Evolutionary conservation across 2,888 invertebrate species (phyloP).

Genomic region (Zaprionus obscuricornis): DNA sequence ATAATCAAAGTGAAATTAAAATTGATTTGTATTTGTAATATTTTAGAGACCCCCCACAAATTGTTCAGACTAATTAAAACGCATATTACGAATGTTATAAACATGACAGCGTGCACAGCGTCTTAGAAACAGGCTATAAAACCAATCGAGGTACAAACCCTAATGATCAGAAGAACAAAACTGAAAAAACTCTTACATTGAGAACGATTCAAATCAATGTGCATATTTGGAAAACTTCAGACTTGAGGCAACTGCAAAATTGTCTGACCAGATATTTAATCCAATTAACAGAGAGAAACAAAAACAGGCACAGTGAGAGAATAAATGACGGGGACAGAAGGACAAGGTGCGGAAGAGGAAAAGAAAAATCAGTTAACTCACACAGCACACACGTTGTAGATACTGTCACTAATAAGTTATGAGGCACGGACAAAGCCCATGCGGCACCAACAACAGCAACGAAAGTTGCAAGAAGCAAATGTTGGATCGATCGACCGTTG

Average conservation of each 20-base stretch:
- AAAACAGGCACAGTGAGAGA: conserved; percentile 4
- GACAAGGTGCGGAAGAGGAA: conserved; percentile 37
- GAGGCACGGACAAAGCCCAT: conserved; percentile 73
- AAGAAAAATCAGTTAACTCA: conserved; percentile 75
- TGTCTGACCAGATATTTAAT: conserved; percentile 70
- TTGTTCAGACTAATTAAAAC: conserved; percentile 72
- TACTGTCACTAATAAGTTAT: conserved; percentile 80
- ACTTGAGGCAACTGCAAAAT: conserved; percentile 63
- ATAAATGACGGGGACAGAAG: not conserved
- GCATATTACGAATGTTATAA: conserved; percentile 77
- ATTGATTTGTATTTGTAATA: conserved; percentile 22
- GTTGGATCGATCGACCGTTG: conserved; percentile 58
- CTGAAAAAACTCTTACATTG: conserved; percentile 36
- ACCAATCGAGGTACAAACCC: conserved; percentile 28
- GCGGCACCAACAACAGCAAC: conserved; percentile 44
- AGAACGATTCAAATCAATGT: conserved; percentile 72
- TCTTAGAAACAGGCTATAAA: conserved; percentile 66
- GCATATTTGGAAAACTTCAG: conserved; percentile 70
- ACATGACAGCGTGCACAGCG: conserved; percentile 77
- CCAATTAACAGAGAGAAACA: conserved; percentile 64
- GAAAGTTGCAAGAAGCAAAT: conserved; percentile 31
- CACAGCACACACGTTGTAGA: conserved; percentile 59
- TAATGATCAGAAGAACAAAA: conserved; percentile 31
- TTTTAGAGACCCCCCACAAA: conserved; percentile 57
- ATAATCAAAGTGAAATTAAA: not conserved